Evolutionary conservation across 2,113 vertebrate species (phyloP).

Genomic region (Dasyprocta punctata): DNA sequence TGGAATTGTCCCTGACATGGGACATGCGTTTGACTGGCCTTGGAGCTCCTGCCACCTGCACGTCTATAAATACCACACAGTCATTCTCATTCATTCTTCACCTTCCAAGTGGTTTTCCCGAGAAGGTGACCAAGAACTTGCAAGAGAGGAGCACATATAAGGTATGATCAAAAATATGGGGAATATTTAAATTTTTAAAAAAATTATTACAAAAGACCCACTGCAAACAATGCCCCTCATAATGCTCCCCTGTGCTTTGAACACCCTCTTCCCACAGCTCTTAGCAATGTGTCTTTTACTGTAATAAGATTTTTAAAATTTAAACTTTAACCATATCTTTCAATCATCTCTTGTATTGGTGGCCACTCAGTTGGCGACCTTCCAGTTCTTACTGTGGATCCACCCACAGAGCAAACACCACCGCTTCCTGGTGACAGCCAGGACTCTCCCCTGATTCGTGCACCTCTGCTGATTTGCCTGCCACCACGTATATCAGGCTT

Average conservation of each 20-base stretch:
- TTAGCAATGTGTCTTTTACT: not conserved
- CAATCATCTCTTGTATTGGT: not conserved
- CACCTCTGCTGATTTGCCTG: not conserved
- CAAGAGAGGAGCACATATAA: not conserved
- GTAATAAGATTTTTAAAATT: not conserved
- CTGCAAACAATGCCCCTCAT: not conserved
- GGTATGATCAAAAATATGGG: not conserved
- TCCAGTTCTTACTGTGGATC: not conserved
- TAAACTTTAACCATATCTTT: not conserved
- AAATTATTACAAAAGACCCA: not conserved
- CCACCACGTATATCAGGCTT: not conserved
- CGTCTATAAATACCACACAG: not conserved
- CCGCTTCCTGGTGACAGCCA: not conserved
- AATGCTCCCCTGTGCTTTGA: not conserved
- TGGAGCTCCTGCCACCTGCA: not conserved
- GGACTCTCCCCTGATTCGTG: not conserved
- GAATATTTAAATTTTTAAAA: not conserved
- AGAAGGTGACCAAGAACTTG: not conserved
- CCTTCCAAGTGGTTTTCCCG: not conserved
- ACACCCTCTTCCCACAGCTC: not conserved
- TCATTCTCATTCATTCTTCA: not conserved
- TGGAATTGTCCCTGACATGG: not conserved
- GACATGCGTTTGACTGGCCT: not conserved
- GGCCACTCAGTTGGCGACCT: not conserved
- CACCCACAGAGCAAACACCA: not conserved